These are phyloP conservation scores for Lasaia peninsularis DNA, from an alignment of 1,140 invertebrate genomes.

Conservation along the genomic window DNA sequence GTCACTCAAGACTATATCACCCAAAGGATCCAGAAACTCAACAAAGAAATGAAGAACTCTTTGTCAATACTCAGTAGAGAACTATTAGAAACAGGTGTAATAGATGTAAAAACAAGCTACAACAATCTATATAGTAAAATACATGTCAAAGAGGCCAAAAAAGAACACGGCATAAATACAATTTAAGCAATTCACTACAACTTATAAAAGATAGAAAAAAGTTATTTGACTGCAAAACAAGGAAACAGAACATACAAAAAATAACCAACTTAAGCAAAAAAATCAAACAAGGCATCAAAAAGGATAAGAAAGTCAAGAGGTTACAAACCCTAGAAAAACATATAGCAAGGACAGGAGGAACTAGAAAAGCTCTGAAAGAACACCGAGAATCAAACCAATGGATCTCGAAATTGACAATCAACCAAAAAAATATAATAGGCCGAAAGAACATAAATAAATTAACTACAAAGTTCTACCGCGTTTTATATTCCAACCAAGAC, in stretches of 20 bases:
- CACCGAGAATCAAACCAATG: conserved; percentile 22
- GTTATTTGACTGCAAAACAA: conserved; percentile 18
- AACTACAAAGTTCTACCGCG: conserved; percentile 24
- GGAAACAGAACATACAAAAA: conserved; percentile 19
- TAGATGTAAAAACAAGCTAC: conserved; percentile 18
- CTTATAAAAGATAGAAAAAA: conserved; percentile 24
- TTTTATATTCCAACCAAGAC: conserved; percentile 15
- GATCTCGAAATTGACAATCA: conserved; percentile 23
- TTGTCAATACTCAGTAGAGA: conserved; percentile 10
- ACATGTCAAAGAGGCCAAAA: conserved; percentile 17
- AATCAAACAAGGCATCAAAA: conserved; percentile 23
- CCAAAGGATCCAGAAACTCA: conserved; percentile 23
- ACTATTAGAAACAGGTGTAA: not conserved
- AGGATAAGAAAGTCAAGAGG: conserved; percentile 13
- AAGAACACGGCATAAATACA: conserved; percentile 17
- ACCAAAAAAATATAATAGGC: conserved; percentile 9
- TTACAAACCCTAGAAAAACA: conserved; percentile 13
- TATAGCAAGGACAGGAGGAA: conserved; percentile 22
- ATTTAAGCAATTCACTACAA: conserved; percentile 17
- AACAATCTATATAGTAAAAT: conserved; percentile 16
- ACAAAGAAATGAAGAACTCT: not conserved
- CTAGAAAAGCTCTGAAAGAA: conserved; percentile 25
- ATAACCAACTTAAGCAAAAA: conserved; percentile 21
- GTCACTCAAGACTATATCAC: conserved; percentile 10
- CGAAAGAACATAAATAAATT: conserved; percentile 4